Base-by-base conservation (phyloP, 2,888 invertebrate genomes). In the Oegoconia quadripuncta region DNA sequence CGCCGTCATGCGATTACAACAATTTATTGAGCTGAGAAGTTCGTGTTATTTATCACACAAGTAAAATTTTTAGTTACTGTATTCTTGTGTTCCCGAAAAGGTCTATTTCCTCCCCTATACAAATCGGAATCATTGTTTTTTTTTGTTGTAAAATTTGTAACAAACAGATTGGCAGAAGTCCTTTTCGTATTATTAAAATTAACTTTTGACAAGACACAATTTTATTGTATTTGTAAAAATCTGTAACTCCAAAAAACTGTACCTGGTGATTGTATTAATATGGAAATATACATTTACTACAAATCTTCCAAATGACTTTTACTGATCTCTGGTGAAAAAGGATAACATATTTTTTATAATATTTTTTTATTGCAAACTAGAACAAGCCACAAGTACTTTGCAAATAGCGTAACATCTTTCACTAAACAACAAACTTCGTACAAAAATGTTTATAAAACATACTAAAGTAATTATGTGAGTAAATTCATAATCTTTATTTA, bases 201-300 rank as follows among this genome's bases (percentile, higher is more conserved):
- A 55, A 55, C 56, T 64, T 71, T 71, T 79, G 80, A 80, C 79
- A 67, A 71, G 68, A 65, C 65, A 61, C 11, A 29, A 13, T 62
- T 57, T 67, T 74, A 64, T n/a, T n/a, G n/a, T 71, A 71, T 80
- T 80, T 79, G 75, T 79, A 76, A 74, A 73, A 75, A 77, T 70
- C 74, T 79, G 70, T 76, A 74, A 81, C 81, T 82, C 76, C n/a
- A n/a, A 70, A 76, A 77, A 81, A 72, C 78, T 82, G 86, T 86
- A 86, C 86, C 86, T 86, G 86, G 80, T 81, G 80, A 82, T 82
- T 80, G 81, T 83, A 82, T 80, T 79, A 64, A 81, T 79, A 83
- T 76, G 74, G 69, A 80, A 86, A 86, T 86, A 84, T 84, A 84
- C 80, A 81, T 86, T 86, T 86, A 84, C 86, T 82, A 84, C 82